phyloP scores from a whole-genome alignment of 1,140 invertebrate genomes.

The Gonioctena quinquepunctata region DNA sequence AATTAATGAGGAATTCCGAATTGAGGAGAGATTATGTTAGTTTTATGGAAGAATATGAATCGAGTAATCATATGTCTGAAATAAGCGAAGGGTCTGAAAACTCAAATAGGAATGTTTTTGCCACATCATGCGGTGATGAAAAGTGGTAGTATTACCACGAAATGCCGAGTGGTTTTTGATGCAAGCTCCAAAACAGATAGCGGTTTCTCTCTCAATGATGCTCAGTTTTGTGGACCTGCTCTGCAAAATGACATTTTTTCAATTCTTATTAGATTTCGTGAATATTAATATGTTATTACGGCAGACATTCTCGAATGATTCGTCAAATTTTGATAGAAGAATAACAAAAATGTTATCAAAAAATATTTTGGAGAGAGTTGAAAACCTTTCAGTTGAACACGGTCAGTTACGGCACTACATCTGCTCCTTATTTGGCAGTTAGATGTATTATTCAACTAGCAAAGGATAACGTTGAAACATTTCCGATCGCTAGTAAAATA shows the following conservation, averaged over 20 bases:
- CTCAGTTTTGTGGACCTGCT: slow-evolving; percentile 32
- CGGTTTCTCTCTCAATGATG: slow-evolving; percentile 31
- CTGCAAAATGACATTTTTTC: slow-evolving; percentile 50
- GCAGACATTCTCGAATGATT: too few species aligned
- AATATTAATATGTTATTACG: slow-evolving; percentile 48
- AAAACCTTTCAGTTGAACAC: too few species aligned
- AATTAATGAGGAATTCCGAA: too few species aligned
- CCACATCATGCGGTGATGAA: slow-evolving; percentile 47
- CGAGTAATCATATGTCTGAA: slow-evolving; percentile 35
- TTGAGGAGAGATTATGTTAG: slow-evolving; percentile 39
- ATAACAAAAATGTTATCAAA: too few species aligned
- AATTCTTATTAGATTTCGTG: slow-evolving; percentile 55
- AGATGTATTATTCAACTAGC: too few species aligned
- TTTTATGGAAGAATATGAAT: slow-evolving; percentile 53
- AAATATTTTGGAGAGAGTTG: too few species aligned
- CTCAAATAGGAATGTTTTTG: slow-evolving; percentile 38
- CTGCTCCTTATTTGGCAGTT: too few species aligned
- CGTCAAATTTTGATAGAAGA: too few species aligned
- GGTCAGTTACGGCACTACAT: too few species aligned
- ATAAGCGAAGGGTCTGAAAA: not conserved
- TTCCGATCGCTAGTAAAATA: too few species aligned
- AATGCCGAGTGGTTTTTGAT: slow-evolving; percentile 48
- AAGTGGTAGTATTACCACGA: slow-evolving; percentile 31
- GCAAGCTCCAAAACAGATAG: slow-evolving; percentile 44
- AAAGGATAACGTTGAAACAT: too few species aligned